These are phyloP conservation scores for Lipotes vexillifer DNA, from an alignment of 2,113 vertebrate species.

Conservation along the genomic window DNA sequence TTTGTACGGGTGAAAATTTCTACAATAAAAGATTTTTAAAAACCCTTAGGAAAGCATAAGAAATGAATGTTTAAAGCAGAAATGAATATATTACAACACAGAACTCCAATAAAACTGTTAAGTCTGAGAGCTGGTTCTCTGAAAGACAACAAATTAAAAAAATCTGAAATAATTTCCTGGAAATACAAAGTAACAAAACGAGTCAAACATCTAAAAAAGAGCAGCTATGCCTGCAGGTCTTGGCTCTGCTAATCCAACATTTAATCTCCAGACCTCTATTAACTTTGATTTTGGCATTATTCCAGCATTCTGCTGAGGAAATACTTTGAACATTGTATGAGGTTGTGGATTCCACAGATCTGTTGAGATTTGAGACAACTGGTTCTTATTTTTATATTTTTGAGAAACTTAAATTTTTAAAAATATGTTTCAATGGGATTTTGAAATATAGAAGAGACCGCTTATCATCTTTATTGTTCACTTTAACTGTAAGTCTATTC, in stretches of 20 bases:
- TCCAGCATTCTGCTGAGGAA: neutral
- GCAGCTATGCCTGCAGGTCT: neutral
- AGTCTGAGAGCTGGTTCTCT: neutral
- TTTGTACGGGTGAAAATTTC: neutral
- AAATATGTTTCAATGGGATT: neutral
- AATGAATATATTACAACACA: neutral
- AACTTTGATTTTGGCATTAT: neutral
- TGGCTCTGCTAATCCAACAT: neutral
- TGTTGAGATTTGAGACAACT: neutral
- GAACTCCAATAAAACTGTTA: neutral
- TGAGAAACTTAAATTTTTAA: neutral
- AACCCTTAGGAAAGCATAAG: neutral
- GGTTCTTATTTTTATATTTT: neutral
- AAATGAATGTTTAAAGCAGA: neutral
- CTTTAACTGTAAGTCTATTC: neutral
- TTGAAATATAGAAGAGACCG: neutral
- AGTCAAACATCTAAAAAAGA: neutral
- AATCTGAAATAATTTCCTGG: neutral
- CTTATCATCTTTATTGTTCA: neutral
- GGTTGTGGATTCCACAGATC: neutral
- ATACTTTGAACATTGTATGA: neutral
- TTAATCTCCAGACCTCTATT: neutral
- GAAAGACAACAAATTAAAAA: neutral
- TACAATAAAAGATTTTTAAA: neutral
- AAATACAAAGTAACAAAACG: neutral